Evolutionary conservation across 2,797 vertebrate species (phyloP).

Genomic region (Carapus acus): DNA sequence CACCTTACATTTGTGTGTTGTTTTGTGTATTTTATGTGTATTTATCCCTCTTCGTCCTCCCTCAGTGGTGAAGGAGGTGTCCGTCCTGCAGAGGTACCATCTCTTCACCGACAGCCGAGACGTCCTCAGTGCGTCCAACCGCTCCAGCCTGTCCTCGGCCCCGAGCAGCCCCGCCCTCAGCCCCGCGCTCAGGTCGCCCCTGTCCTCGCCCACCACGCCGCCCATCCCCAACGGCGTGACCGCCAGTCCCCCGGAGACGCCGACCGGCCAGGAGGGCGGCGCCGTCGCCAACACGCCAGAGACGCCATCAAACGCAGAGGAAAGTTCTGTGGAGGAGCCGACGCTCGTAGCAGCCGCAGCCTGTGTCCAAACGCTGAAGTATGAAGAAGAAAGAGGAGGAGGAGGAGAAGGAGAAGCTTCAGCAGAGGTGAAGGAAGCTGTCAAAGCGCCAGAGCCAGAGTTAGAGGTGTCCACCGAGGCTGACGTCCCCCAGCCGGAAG

Average conservation of each 20-base stretch:
- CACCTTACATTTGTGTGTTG: neutral
- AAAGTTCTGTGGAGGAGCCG: conserved; percentile 4
- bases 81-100: conserved; percentile 81
- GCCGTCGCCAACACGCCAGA: neutral
- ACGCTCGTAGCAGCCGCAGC: neutral
- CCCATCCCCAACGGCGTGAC: conserved; percentile 27
- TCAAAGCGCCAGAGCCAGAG: neutral
- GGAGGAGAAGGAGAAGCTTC: neutral
- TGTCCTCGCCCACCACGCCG: conserved; percentile 25
- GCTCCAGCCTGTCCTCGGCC: conserved; percentile 73
- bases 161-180: conserved; percentile 71
- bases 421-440: neutral
- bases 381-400: neutral
- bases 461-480: neutral
- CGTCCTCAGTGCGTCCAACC: conserved; percentile 76
- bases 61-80: conserved; percentile 89
- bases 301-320: neutral
- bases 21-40: neutral
- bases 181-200: conserved; percentile 41
- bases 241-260: neutral
- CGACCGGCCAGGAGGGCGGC: neutral
- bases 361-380: neutral
- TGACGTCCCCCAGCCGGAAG: no score
- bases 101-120: conserved; percentile 79
- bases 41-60: neutral